A percentile compares a stretch with the other conserved stretches of the same genome.
Conservation (phyloP, 2,113 vertebrate species). For the Podiceps cristatus region DNA sequence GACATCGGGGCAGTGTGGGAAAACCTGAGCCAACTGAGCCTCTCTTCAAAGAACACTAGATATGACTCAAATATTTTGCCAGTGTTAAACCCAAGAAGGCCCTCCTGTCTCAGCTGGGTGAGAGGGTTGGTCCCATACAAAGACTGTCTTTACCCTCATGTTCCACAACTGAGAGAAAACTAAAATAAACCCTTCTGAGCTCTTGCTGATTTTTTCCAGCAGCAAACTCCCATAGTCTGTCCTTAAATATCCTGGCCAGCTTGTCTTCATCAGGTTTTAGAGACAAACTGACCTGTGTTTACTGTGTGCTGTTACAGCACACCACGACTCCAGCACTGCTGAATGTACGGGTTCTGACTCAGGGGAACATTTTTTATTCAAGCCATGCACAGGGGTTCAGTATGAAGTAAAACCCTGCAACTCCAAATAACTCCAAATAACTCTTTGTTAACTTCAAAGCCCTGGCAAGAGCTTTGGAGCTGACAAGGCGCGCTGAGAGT, state of each 20-base stretch:
- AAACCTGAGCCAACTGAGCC: neutral
- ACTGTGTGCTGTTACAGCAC: neutral
- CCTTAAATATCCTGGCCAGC: neutral
- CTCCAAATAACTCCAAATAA: slow-evolving; percentile 23
- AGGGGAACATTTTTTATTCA: neutral
- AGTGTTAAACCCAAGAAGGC: neutral
- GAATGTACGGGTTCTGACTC: neutral
- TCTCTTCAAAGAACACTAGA: neutral
- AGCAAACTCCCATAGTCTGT: neutral
- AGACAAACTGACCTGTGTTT: neutral
- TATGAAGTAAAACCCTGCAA: slow-evolving; percentile 10
- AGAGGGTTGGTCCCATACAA: neutral
- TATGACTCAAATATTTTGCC: neutral
- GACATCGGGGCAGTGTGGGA: neutral
- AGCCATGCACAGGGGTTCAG: neutral
- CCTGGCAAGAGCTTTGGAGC: slow-evolving; percentile 14
- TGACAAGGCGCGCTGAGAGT: neutral
- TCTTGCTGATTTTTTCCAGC: neutral
- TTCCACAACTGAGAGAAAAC: neutral
- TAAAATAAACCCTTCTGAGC: neutral
- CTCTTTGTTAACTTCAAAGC: slow-evolving; percentile 60
- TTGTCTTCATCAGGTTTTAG: neutral
- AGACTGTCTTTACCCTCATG: neutral
- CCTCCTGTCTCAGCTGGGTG: neutral
- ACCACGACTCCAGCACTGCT: neutral